Percentiles rank a stretch among this genome's conserved stretches.
phyloP scores from a whole-genome alignment of 2,797 vertebrate species.

The Anisognathus igniventris region DNA sequence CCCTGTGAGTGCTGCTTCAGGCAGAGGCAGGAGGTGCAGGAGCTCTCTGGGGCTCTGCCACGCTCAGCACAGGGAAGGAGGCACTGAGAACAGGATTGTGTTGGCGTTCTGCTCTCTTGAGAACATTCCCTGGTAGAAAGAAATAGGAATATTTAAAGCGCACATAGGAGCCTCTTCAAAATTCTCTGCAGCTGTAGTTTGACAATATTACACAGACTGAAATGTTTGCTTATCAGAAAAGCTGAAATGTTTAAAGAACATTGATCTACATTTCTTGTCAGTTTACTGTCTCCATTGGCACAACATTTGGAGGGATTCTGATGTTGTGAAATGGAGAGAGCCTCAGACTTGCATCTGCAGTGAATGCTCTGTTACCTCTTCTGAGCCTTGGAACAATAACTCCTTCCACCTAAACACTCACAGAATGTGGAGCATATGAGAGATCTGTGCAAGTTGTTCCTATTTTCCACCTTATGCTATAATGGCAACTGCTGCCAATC shows the following conservation, averaged over 20 bases:
- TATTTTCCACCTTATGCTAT: conserved; percentile 60
- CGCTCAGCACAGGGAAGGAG: background rate
- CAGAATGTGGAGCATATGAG: conserved; percentile 66
- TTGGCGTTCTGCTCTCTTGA: conserved; percentile 54
- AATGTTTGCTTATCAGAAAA: conserved; percentile 66
- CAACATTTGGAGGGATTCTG: conserved; percentile 60
- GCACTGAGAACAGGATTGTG: conserved; percentile 5
- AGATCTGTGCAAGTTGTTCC: conserved; percentile 63
- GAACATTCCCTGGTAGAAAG: conserved; percentile 55
- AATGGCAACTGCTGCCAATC: conserved; percentile 53
- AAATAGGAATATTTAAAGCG: conserved; percentile 44
- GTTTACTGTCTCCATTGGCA: conserved; percentile 65
- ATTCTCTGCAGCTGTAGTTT: conserved; percentile 59
- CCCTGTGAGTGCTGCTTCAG: background rate
- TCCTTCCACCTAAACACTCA: conserved; percentile 53
- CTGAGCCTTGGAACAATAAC: conserved; percentile 66
- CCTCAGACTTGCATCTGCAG: conserved; percentile 58
- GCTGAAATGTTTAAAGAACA: conserved; percentile 65
- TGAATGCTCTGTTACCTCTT: conserved; percentile 33
- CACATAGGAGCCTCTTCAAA: conserved; percentile 48
- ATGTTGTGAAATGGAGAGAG: conserved; percentile 50
- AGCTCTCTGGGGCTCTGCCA: background rate
- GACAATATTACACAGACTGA: conserved; percentile 55
- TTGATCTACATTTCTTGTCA: conserved; percentile 63
- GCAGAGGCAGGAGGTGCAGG: background rate